A percentile compares a stretch with the other conserved stretches of the same genome.
Conservation (phyloP, 2,113 vertebrate species). For the Cebus imitator region DNA sequence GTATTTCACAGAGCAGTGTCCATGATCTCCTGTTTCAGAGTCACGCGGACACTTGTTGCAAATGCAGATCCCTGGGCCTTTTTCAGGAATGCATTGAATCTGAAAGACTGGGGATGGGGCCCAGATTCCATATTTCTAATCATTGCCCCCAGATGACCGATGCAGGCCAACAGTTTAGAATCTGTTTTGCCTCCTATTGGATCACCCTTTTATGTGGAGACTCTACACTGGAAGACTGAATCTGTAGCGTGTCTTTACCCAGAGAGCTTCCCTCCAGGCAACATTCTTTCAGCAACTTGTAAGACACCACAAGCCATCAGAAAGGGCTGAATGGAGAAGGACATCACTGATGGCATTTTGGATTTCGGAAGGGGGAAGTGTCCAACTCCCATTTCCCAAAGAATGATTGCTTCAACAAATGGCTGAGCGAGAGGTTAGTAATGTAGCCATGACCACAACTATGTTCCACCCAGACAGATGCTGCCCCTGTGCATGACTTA, state of each 20-base stretch:
- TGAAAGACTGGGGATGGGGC: neutral
- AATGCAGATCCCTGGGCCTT: neutral
- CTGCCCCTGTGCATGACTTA: slow-evolving; percentile 51
- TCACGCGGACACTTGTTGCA: neutral
- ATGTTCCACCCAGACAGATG: slow-evolving; percentile 44
- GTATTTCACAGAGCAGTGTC: neutral
- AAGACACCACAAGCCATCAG: slow-evolving; percentile 38
- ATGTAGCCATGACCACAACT: slow-evolving; percentile 63
- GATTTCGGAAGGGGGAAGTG: neutral
- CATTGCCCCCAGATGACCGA: neutral
- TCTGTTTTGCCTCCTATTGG: neutral
- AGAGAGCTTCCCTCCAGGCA: neutral
- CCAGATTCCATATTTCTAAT: neutral
- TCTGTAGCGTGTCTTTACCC: neutral
- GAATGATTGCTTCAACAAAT: slow-evolving; percentile 30
- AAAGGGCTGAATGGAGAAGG: neutral
- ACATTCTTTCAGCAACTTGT: slow-evolving; percentile 42
- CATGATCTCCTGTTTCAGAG: neutral
- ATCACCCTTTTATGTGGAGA: neutral
- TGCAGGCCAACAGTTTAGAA: neutral
- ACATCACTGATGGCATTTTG: slow-evolving; percentile 12
- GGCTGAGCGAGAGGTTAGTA: slow-evolving; percentile 57
- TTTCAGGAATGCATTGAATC: neutral
- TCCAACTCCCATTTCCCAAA: slow-evolving; percentile 39
- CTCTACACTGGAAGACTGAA: neutral